These are phyloP conservation scores for Caerostris darwini DNA, from an alignment of 1,140 invertebrate genomes.

Conservation along the genomic window DNA sequence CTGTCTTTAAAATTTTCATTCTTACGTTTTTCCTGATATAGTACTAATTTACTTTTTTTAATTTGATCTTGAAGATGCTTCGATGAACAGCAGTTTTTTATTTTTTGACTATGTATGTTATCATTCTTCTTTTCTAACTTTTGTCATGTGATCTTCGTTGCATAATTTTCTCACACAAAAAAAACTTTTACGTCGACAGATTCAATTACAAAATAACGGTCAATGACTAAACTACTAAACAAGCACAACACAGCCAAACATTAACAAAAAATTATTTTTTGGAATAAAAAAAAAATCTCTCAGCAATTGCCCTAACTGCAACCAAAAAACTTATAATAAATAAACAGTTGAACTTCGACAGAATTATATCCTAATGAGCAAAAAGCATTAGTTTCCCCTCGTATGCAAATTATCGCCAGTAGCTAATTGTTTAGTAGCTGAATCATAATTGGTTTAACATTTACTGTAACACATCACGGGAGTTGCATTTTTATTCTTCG, in stretches of 20 bases:
- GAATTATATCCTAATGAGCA: slow-evolving; percentile 43
- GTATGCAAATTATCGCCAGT: slow-evolving; percentile 41
- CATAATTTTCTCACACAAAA: not conserved
- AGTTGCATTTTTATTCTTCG: slow-evolving; percentile 13
- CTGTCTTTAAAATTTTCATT: not conserved
- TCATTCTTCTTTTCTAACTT: not conserved
- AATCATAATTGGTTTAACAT: slow-evolving; percentile 50
- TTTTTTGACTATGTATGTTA: too few species aligned
- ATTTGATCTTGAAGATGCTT: not conserved
- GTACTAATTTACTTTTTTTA: not conserved
- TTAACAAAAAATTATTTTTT: slow-evolving; percentile 21
- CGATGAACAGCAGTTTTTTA: not conserved
- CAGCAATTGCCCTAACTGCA: not conserved
- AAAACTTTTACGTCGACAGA: slow-evolving; percentile 38
- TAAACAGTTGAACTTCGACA: not conserved
- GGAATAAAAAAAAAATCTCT: not conserved
- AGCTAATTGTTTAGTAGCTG: slow-evolving; percentile 50
- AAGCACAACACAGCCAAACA: slow-evolving; percentile 37
- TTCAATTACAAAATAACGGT: slow-evolving; percentile 68
- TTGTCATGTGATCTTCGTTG: not conserved
- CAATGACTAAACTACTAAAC: slow-evolving; percentile 67
- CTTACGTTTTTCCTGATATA: not conserved
- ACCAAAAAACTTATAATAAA: not conserved
- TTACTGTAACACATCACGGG: slow-evolving; percentile 11
- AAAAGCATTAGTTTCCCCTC: not conserved